Conservation (phyloP, 2,113 vertebrate genomes). For the Spizaetus ornatus region DNA sequence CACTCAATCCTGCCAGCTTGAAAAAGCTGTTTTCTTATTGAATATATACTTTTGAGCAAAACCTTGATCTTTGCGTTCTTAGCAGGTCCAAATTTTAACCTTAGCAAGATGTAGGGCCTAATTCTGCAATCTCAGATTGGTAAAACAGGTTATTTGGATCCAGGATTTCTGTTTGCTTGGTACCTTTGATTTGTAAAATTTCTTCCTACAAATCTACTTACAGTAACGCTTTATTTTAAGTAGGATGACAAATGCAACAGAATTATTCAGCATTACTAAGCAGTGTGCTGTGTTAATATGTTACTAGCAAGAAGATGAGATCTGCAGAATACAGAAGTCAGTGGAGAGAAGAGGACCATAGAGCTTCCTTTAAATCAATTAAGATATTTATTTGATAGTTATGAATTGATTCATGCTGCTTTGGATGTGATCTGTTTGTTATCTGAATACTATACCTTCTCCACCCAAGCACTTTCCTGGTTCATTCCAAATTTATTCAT, state of each 20-base stretch:
- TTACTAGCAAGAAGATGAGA: background rate
- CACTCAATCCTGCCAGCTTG: background rate
- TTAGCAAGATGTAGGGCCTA: background rate
- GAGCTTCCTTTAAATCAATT: background rate
- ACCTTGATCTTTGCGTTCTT: background rate
- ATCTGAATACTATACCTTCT: background rate
- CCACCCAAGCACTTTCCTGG: background rate
- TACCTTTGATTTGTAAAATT: background rate
- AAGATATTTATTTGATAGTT: background rate
- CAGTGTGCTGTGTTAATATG: background rate
- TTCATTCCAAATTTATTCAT: background rate
- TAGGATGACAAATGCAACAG: background rate
- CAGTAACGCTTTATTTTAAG: background rate
- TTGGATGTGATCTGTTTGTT: background rate
- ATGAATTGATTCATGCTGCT: background rate
- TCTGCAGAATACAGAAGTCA: background rate
- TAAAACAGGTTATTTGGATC: background rate
- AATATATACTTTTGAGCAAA: background rate
- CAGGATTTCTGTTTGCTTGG: background rate
- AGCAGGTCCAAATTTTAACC: background rate
- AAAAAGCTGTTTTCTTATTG: background rate
- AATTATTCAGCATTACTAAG: background rate
- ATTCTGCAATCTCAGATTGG: background rate
- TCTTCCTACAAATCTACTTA: background rate
- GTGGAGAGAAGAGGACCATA: background rate